Evolutionary conservation across 2,797 vertebrate genomes (phyloP), one percentile per base, ranked within the genome.

Genomic region (Artibeus lituratus): DNA sequence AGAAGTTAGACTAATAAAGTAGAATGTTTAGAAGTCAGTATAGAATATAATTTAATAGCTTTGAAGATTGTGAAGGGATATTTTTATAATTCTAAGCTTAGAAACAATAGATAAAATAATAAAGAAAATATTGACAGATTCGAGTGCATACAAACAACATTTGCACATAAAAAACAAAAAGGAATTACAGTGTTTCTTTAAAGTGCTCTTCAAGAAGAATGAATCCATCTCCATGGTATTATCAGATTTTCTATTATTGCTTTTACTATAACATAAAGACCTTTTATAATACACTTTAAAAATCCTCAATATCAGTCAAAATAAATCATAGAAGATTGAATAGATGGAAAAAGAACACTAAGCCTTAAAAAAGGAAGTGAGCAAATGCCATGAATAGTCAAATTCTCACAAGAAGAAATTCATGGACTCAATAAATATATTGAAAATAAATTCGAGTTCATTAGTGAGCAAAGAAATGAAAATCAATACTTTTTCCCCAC

Each of bases 71-170:
- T 37, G 8, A 74, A 92, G 81, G 69, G 21, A 70, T 62, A 29
- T 72, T 59, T 93, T 91, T 92, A 19, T 92, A 96, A 92, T 69
- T 93, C 62, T 76, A 86, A 70, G 55, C 47, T 88, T 96, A 88
- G 85, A 88, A 92, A 91, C 49, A 95, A 72, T 80, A 94, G 51
- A 53, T 77, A 85, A 96, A 94, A 90, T 70, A 93, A 78, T 55
- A 93, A 74, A 65, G n/a, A 94, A 94, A 57, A 65, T 72, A 86
- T 12, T 59, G 67, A 72, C n/a, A 90, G 65, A 65, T 81, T 91
- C 59, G 10, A 69, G 57, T 84, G 19, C 37, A 51, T 62, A 89
- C 39, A 92, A 76, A 73, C 80, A 73, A 53, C 26, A 80, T 94
- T 85, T 78, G 5, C 53, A 85, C 57, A 94, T 35, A 80, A 90